Base-by-base conservation (phyloP, 1,140 invertebrate genomes). In the Saccostrea cuccullata region DNA sequence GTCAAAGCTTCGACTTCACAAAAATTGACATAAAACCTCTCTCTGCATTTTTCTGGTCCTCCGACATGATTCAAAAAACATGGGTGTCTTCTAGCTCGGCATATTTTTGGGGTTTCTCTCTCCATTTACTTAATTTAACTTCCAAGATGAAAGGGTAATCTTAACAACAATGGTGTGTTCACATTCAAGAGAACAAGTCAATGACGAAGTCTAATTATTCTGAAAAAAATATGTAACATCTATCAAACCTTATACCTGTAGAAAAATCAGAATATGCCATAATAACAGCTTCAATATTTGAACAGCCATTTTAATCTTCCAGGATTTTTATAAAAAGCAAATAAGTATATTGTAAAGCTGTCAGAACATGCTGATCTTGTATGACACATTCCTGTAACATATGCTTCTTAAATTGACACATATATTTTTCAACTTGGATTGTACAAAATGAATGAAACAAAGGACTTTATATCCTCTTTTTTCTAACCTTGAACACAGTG, bases 101-200 rank as follows among this genome's bases (percentile, higher is more conserved):
- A 77, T 77, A 23, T 77, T 77, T 77, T 77, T 36, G 9, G 20
- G 23, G 30, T 77, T 77, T 77, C 70, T 77, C 30, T 77, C 26
- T 15, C 70, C 70, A 77, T 77, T 77, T 77, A 77, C 30, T 15
- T 77, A 77, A 77, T 77, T 77, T 77, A 26, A 77, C 70, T 77
- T 77, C 26, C 5, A 77, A 77, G 70, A 77, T 77, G 70, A 77
- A 77, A 77, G 30, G 70, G 30, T 30, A 30, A 30, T 30, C 70
- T 30, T 36, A 77, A 30, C 70, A 30, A 26, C 70, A 23, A 77
- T 77, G 70, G 70, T 13, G 70, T 77, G 70, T 12, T 77, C 70
- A 13, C 12, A 17, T 77, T 77, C 23, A 26, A 36, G 13, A 36
- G 70, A 77, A 36, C 26, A 77, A 36, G 70, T 77, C 70, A 77